Conservation (phyloP, 2,113 vertebrate species). For the Epinephelus moara region DNA sequence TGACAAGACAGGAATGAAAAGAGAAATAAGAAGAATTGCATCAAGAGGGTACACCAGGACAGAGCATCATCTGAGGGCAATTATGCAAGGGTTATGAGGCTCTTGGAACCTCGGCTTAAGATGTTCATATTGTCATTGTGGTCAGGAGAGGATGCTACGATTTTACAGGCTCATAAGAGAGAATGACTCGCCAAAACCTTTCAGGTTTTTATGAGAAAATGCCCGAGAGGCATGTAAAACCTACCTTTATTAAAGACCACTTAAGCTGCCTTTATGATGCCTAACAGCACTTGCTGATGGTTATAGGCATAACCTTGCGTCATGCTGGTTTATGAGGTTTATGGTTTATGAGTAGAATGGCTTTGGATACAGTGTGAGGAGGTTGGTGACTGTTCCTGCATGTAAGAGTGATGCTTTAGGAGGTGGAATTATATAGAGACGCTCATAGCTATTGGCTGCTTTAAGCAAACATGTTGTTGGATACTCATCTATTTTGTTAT, state of each 20-base stretch:
- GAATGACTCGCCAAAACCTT: conserved; percentile 60
- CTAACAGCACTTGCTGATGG: conserved; percentile 57
- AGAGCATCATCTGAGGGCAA: conserved; percentile 26
- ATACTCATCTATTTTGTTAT: conserved; percentile 24
- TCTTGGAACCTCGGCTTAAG: conserved; percentile 22
- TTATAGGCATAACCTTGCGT: conserved; percentile 49
- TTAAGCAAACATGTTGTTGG: conserved; percentile 1
- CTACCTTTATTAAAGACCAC: conserved; percentile 77
- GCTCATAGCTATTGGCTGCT: neutral
- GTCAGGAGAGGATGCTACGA: conserved; percentile 57
- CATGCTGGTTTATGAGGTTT: conserved; percentile 51
- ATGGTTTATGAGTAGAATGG: conserved; percentile 8
- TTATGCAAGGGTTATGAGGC: conserved; percentile 38
- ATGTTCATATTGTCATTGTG: conserved; percentile 37
- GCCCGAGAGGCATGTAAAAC: conserved; percentile 70
- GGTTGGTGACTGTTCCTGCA: neutral
- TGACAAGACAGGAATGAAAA: conserved; percentile 30
- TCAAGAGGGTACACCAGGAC: neutral
- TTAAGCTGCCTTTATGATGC: conserved; percentile 71
- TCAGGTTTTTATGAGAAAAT: conserved; percentile 69
- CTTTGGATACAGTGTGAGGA: conserved; percentile 2
- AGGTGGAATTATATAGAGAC: accelerated
- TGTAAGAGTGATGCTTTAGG: conserved; percentile 17
- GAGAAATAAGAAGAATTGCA: neutral
- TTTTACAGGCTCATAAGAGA: conserved; percentile 62